A percentile compares a stretch with the other conserved stretches of the same genome.
These are phyloP conservation scores for Latrodectus elegans DNA, from an alignment of 2,888 invertebrate species.

Conservation along the genomic window DNA sequence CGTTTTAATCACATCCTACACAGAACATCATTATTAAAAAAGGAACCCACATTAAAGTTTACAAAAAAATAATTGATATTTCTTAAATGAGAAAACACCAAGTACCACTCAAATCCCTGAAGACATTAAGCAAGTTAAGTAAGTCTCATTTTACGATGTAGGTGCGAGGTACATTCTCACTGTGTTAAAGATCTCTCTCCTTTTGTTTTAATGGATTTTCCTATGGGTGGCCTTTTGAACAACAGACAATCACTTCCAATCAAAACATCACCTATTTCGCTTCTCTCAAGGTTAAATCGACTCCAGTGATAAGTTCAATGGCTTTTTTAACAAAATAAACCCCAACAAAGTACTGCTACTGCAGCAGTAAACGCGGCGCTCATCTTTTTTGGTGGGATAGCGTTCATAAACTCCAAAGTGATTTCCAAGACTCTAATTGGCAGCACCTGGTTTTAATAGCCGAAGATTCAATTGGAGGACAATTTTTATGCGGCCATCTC, in stretches of 20 bases:
- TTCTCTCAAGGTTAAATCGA: conserved; percentile 41
- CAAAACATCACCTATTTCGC: conserved; percentile 53
- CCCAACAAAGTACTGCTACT: conserved; percentile 18
- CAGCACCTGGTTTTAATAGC: conserved; percentile 65
- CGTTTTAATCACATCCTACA: too few species aligned
- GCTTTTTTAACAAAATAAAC: conserved; percentile 23
- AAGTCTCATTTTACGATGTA: too few species aligned
- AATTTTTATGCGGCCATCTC: conserved; percentile 52
- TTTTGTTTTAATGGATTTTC: background rate
- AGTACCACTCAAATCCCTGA: too few species aligned
- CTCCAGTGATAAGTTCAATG: conserved; percentile 54
- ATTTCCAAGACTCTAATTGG: conserved; percentile 46
- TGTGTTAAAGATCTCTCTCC: too few species aligned
- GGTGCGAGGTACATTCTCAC: too few species aligned
- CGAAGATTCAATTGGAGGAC: conserved; percentile 48
- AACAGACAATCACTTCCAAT: conserved; percentile 13
- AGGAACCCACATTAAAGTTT: too few species aligned
- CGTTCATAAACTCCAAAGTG: background rate
- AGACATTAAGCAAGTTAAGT: too few species aligned
- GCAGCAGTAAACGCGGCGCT: conserved; percentile 35
- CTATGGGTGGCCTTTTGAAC: conserved; percentile 55
- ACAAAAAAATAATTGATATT: too few species aligned
- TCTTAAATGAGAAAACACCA: too few species aligned
- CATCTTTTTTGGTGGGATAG: conserved; percentile 6
- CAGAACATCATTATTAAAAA: too few species aligned